Evolutionary conservation across 2,797 vertebrate species (phyloP).

Genomic region (Hydrophis major): DNA sequence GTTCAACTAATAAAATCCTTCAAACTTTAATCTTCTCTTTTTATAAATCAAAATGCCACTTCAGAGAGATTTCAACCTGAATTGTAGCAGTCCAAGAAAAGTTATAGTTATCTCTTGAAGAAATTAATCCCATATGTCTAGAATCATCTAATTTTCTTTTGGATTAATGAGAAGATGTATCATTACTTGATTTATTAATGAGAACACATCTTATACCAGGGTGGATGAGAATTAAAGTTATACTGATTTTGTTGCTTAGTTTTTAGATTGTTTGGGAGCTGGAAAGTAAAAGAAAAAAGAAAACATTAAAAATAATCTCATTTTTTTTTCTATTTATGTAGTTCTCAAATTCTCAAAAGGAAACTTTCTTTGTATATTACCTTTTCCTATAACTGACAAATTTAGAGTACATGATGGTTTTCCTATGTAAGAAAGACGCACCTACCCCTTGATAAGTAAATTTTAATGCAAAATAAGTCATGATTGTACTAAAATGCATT

Average conservation of each 20-base stretch:
- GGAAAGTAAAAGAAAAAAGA: neutral
- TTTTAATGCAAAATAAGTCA: neutral
- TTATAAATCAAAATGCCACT: constrained; percentile 38
- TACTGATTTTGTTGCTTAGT: neutral
- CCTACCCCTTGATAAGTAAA: neutral
- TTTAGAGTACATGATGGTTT: neutral
- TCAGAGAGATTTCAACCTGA: constrained; percentile 41
- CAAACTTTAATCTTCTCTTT: constrained; percentile 37
- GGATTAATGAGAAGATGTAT: neutral
- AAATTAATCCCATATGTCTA: constrained; percentile 26
- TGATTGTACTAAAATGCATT: neutral
- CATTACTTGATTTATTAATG: neutral
- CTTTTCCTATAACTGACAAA: neutral
- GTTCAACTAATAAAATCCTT: constrained; percentile 51
- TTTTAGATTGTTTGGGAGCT: neutral
- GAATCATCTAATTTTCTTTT: neutral
- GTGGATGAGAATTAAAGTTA: neutral
- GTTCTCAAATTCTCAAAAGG: neutral
- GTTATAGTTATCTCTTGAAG: constrained; percentile 7
- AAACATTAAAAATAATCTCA: neutral
- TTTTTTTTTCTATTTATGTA: neutral
- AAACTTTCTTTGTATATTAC: neutral
- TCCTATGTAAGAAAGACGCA: neutral
- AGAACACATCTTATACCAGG: neutral
- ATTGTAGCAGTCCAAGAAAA: constrained; percentile 38